These are phyloP conservation scores for Phalacrocorax aristotelis DNA, from an alignment of 2,113 vertebrate genomes.

Conservation along the genomic window DNA sequence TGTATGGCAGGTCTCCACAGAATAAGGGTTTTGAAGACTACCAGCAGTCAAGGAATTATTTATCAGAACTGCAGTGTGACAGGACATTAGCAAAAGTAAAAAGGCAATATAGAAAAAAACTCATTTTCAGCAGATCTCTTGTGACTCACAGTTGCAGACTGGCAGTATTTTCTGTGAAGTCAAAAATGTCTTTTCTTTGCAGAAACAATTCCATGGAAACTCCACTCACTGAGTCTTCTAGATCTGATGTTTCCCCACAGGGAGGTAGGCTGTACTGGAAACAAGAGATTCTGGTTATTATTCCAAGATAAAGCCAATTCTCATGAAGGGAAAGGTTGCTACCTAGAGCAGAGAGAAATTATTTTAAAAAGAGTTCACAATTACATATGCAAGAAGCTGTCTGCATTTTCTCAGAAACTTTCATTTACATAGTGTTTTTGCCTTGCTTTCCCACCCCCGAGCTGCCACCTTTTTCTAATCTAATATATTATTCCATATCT, in stretches of 20 bases:
- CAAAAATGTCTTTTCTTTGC: constrained; percentile 12
- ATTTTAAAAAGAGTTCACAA: not conserved
- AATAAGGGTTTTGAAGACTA: not conserved
- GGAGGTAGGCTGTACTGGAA: not conserved
- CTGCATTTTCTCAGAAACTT: constrained; percentile 15
- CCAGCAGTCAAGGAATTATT: not conserved
- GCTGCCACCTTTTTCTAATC: not conserved
- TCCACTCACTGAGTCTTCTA: not conserved
- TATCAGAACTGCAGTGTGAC: not conserved
- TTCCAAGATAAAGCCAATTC: not conserved
- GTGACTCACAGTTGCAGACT: constrained; percentile 16
- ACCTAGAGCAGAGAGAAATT: not conserved
- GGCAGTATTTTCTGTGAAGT: constrained; percentile 17
- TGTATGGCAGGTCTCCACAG: not conserved
- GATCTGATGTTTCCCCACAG: constrained; percentile 13
- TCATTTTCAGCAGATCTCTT: not conserved
- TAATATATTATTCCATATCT: not conserved
- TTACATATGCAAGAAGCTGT: constrained; percentile 10
- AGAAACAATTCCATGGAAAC: constrained; percentile 41
- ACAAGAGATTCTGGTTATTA: constrained; percentile 25
- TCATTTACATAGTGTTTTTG: constrained; percentile 3
- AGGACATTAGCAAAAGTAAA: constrained; percentile 4
- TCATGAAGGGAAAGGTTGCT: not conserved
- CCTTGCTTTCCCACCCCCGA: not conserved
- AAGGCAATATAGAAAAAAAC: not conserved